Conservation (phyloP, 2,797 vertebrate species). For the Scolopax bukidnonensis region DNA sequence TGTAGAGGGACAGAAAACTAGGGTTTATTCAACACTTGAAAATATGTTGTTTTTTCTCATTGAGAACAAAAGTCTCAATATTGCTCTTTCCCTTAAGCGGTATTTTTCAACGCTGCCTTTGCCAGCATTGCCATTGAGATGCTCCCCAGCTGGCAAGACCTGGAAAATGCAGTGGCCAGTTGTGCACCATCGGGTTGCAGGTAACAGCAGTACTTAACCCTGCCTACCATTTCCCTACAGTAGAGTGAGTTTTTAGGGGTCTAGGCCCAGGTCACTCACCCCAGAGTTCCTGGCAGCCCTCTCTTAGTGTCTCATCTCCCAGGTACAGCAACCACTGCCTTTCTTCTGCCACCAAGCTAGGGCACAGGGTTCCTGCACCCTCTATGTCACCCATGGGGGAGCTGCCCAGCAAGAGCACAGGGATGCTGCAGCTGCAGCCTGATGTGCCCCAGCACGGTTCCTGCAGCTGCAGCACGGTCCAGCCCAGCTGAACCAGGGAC, state of each 20-base stretch:
- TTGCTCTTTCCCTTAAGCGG: background rate
- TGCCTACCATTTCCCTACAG: background rate
- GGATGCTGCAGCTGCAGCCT: background rate
- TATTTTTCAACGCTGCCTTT: background rate
- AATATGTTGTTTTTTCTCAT: background rate
- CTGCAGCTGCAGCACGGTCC: accelerated
- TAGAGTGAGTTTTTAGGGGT: background rate
- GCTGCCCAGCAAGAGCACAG: background rate
- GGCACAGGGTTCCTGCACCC: accelerated
- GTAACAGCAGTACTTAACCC: background rate
- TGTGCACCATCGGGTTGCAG: background rate
- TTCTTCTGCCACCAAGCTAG: background rate
- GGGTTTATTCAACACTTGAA: background rate
- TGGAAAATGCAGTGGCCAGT: background rate
- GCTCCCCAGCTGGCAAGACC: background rate
- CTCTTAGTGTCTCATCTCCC: background rate
- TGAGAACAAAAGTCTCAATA: background rate
- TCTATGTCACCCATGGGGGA: accelerated
- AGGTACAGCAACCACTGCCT: background rate
- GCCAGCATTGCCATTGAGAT: background rate
- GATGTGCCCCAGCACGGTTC: accelerated
- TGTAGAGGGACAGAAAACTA: background rate
- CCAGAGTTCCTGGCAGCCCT: background rate
- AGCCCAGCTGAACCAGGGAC: background rate
- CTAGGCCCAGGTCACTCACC: background rate